Base-by-base conservation (phyloP, 2,888 invertebrate genomes). In the Ormyrus rosae region DNA sequence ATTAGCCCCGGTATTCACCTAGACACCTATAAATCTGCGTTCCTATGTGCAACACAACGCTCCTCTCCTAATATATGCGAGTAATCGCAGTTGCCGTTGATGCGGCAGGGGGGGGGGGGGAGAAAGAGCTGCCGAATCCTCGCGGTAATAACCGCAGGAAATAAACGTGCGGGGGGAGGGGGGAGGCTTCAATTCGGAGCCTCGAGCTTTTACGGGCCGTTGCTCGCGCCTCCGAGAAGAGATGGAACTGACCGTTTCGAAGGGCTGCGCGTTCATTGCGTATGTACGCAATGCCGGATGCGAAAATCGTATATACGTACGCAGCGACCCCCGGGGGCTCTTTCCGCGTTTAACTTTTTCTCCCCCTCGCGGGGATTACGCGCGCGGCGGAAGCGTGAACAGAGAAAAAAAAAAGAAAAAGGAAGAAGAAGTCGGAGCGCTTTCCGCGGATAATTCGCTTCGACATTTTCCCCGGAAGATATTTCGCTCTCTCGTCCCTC, bases 191-290 rank as follows among this genome's bases (percentile, higher is more conserved):
- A 68, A 68, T 55, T 68, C 68, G n/a, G 45, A 9, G 13, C 55
- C 71, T 51, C 61, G 71, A 63, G 55, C 64, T 73, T 73, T 65
- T 65, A 74, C 65, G 74, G 74, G 65, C 55, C 51, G 73, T 61
- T 72, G 72, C 63, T 72, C 72, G 53, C n/a, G 68, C 7, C 34
- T 9, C 13, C 0, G n/a, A n/a, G 34, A 10, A 60, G 46, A 63
- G 63, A 63, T 63, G 11, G n/a, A 46, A 46, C 63, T 63, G 46
- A 46, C 46, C 46, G 60, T 60, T 63, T 46, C 63, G 61, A 61
- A 61, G 71, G 71, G 71, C 71, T 51, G 51, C 34, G 34, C 34
- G 71, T 61, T 60, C 71, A 70, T 61, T 46, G 13, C 34, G 19
- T 9, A 34, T 11, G 46, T 8, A 7, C 61, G 34, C 34, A 34